Conservation (phyloP, 2,797 vertebrate genomes). For the Benthosema pterotum region DNA sequence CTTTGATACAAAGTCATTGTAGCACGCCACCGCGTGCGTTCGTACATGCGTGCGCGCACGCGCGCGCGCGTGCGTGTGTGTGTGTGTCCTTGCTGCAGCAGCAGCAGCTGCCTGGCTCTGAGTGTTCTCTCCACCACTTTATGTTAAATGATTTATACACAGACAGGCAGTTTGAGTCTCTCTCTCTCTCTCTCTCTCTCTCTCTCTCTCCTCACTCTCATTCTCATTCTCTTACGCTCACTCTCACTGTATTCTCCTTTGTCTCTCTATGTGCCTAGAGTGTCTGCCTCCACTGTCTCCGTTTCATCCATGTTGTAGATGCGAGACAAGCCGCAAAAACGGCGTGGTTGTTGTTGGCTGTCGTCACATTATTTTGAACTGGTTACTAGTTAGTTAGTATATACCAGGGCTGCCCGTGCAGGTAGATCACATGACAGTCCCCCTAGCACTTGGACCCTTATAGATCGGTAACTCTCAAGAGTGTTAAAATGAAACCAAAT, state of each 20-base stretch:
- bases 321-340: too few species aligned
- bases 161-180: conserved; percentile 52
- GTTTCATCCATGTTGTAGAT: not conserved
- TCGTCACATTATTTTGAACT: too few species aligned
- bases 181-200: conserved; percentile 24
- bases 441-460: too few species aligned
- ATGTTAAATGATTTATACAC: conserved; percentile 64
- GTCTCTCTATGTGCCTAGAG: conserved; percentile 27
- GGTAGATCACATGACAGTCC: too few species aligned
- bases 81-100: conserved; percentile 28
- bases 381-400: too few species aligned
- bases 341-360: too few species aligned
- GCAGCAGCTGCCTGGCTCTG: conserved; percentile 23
- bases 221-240: conserved; percentile 21
- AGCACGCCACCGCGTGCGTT: not conserved
- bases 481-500: too few species aligned
- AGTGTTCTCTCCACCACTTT: conserved; percentile 54
- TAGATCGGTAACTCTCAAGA: too few species aligned
- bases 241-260: too few species aligned
- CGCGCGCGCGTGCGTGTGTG: not conserved
- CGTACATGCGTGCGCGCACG: not conserved
- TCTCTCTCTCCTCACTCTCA: conserved; percentile 21
- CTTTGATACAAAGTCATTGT: not conserved
- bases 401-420: too few species aligned
- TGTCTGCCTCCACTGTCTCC: too few species aligned